phyloP scores from a whole-genome alignment of 2,888 invertebrate genomes.

The Zelleria hepariella region DNA sequence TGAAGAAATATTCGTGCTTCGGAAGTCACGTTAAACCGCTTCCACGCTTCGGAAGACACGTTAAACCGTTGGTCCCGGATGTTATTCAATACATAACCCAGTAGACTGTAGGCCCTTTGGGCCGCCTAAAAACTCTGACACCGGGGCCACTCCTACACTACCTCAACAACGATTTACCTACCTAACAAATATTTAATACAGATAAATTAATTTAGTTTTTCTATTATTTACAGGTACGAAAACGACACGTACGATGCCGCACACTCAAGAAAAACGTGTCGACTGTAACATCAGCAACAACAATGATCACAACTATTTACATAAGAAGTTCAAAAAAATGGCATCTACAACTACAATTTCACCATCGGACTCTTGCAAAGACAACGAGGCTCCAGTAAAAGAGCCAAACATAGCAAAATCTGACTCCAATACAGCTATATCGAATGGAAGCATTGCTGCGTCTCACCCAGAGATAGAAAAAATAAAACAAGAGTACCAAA shows the following conservation, averaged over 20 bases:
- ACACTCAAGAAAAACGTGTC: constrained; percentile 65
- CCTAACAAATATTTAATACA: no score
- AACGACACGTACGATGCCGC: constrained; percentile 60
- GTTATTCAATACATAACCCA: no score
- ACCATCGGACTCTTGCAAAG: constrained; percentile 40
- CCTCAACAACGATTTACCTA: no score
- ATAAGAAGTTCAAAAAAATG: constrained; percentile 94
- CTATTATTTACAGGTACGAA: constrained; percentile 44
- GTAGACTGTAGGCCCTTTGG: no score
- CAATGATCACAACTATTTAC: constrained; percentile 84
- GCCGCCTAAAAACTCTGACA: no score
- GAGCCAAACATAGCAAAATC: constrained; percentile 41
- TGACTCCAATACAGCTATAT: constrained; percentile 43
- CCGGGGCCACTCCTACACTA: no score
- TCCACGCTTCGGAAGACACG: no score
- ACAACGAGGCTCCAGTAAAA: constrained; percentile 42
- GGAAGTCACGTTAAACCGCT: no score
- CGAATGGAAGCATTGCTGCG: constrained; percentile 61
- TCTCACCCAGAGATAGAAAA: constrained; percentile 63
- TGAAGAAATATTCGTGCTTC: no score
- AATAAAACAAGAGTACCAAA: constrained; percentile 38
- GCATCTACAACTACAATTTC: constrained; percentile 72
- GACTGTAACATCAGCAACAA: constrained; percentile 63
- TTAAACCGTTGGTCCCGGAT: no score
- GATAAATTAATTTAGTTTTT: neutral